phyloP scores from a whole-genome alignment of 2,797 vertebrate species.

The Enteromius radiatus region DNA sequence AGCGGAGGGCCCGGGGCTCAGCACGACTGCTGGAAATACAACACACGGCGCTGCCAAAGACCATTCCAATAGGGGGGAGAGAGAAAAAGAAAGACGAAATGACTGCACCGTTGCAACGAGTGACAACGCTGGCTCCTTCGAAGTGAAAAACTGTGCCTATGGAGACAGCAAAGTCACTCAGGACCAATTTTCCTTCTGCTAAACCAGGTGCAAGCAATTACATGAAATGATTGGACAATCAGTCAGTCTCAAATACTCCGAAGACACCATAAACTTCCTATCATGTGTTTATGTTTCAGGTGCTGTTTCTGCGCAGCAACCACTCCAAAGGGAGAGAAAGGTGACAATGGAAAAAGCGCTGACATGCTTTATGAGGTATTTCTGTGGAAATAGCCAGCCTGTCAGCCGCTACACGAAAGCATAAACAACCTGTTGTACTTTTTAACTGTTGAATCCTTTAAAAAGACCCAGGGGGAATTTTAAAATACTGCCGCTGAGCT shows the following conservation, averaged over 20 bases:
- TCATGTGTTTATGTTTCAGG: slow-evolving; percentile 54
- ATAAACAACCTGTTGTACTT: slow-evolving; percentile 58
- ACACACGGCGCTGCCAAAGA: slow-evolving; percentile 21
- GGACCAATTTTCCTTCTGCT: slow-evolving; percentile 56
- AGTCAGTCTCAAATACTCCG: slow-evolving; percentile 56
- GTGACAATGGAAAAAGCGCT: slow-evolving; percentile 41
- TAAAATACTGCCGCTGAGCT: slow-evolving; percentile 50
- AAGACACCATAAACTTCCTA: slow-evolving; percentile 56
- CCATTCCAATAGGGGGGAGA: slow-evolving; percentile 42
- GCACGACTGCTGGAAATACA: not conserved
- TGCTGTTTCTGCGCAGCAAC: slow-evolving; percentile 41
- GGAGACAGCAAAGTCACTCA: slow-evolving; percentile 58
- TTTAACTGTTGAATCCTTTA: slow-evolving; percentile 48
- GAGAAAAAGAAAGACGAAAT: slow-evolving; percentile 43
- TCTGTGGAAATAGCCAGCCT: slow-evolving; percentile 43
- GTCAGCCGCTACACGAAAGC: slow-evolving; percentile 45
- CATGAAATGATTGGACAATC: slow-evolving; percentile 59
- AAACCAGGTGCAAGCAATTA: slow-evolving; percentile 61
- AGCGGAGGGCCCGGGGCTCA: slow-evolving; percentile 12
- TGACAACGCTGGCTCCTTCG: slow-evolving; percentile 50
- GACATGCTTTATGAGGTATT: slow-evolving; percentile 58
- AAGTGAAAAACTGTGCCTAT: slow-evolving; percentile 49
- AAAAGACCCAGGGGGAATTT: slow-evolving; percentile 50
- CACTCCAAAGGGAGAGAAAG: slow-evolving; percentile 48
- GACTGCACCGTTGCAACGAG: slow-evolving; percentile 38